Percentiles rank a stretch among this genome's conserved stretches.
phyloP scores from a whole-genome alignment of 2,797 vertebrate species.

The Glossophaga mutica region DNA sequence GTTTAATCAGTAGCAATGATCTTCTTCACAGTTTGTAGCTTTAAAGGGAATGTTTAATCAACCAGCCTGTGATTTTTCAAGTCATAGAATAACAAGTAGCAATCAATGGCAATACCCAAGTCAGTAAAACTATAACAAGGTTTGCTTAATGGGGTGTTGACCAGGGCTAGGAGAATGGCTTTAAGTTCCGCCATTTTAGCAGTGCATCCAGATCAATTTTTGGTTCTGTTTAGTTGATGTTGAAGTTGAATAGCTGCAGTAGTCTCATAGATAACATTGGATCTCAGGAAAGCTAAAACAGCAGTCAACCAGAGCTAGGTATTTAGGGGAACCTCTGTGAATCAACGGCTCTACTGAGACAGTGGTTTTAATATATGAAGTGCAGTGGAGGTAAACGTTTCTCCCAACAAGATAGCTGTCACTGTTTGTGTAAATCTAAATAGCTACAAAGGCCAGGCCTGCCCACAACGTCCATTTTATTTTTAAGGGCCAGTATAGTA shows the following conservation, averaged over 20 bases:
- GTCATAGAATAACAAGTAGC: not conserved
- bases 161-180: not conserved
- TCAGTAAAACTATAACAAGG: not conserved
- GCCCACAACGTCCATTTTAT: not conserved
- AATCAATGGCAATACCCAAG: not conserved
- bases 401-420: not conserved
- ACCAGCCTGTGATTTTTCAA: not conserved
- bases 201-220: not conserved
- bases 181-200: not conserved
- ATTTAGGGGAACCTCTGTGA: not conserved
- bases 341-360: not conserved
- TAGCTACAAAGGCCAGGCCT: not conserved
- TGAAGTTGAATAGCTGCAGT: not conserved
- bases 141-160: no score
- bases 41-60: not conserved
- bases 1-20: not conserved
- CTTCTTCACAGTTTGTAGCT: not conserved
- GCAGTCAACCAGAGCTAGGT: not conserved
- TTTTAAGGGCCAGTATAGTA: not conserved
- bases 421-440: not conserved
- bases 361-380: not conserved
- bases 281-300: not conserved
- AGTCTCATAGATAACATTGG: no score
- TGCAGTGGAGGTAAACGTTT: not conserved
- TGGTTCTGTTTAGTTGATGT: not conserved